Evolutionary conservation across 2,113 vertebrate species (phyloP), one percentile per base, ranked within the genome.

Genomic region (Gymnobelideus leadbeateri): DNA sequence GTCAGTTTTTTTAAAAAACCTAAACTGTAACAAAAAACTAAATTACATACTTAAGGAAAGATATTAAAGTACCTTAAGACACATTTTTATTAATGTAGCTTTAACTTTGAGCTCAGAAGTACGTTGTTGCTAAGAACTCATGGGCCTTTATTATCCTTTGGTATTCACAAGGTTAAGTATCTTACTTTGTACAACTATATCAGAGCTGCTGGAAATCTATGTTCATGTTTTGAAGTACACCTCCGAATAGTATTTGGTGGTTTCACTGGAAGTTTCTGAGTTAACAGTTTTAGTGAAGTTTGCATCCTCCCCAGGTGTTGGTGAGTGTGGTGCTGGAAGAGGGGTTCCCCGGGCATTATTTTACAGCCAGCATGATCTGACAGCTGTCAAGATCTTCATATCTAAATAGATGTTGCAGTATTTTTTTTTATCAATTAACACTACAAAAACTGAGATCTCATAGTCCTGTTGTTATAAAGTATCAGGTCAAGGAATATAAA

Each of bases 401-500:
- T 91, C 2, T 95, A 77, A 94, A 91, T 28, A 91, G 91, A 6
- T 23, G 96, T 10, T 92, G 0, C 0, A 53, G 51, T 52, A 94
- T 46, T 55, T 31, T 94, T 55, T 31, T 94, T 92, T 91, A 96
- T 95, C 92, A 2, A n/a, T 97, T 96, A 95, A 91, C 54, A 92
- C 25, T 51, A 95, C 95, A 94, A 0, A 97, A 49, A 95, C 84
- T 8, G 92, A 31, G 91, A 94, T 93, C 93, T 95, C 96, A 1
- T 55, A 91, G 52, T 92, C 93, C 57, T 92, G 8, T 93, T n/a
- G 93, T 95, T 43, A 94, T 31, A 89, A 97, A 91, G 92, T 95
- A 98, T 95, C 97, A 93, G 96, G 98, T 97, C 98, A 97, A 92
- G 97, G 92, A 89, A 95, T 97, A 90, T 97, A 95, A 97, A 92